These are phyloP conservation scores for Pachycephus smyrnensis DNA, from an alignment of 2,888 invertebrate species.

Conservation along the genomic window DNA sequence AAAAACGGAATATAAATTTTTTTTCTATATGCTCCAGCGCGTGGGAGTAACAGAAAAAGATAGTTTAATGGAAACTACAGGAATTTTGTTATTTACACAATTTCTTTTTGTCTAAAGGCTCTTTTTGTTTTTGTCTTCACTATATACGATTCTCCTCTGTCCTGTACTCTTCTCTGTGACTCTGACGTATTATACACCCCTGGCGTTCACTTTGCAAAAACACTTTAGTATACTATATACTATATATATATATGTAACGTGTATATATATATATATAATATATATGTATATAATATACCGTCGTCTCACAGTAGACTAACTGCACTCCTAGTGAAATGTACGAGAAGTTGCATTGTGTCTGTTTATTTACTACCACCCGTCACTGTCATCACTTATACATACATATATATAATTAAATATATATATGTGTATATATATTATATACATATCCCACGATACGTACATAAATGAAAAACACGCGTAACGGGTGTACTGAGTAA, in stretches of 20 bases:
- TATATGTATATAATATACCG: slow-evolving; percentile 16
- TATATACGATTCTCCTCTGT: background rate
- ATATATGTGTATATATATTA: background rate
- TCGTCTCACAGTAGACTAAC: slow-evolving; percentile 38
- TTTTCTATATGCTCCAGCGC: too few relatives aligned
- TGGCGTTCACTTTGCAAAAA: background rate
- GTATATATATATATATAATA: background rate
- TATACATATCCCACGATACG: background rate
- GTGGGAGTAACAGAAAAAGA: too few relatives aligned
- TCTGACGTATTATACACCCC: background rate
- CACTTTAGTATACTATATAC: background rate
- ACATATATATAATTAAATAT: background rate
- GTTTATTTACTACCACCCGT: slow-evolving; percentile 22
- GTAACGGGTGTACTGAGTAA: background rate
- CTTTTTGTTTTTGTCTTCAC: background rate
- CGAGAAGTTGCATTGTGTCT: slow-evolving; percentile 36
- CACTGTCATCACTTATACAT: background rate
- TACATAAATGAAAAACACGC: background rate
- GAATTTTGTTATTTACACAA: too few relatives aligned
- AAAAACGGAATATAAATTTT: background rate
- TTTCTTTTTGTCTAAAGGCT: background rate
- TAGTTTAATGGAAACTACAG: too few relatives aligned
- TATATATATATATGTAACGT: background rate
- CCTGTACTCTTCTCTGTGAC: background rate
- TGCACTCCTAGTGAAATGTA: slow-evolving; percentile 37